A percentile compares a stretch with the other conserved stretches of the same genome.
Conservation (phyloP, 2,797 vertebrate genomes). For the Sebastes vulpes region DNA sequence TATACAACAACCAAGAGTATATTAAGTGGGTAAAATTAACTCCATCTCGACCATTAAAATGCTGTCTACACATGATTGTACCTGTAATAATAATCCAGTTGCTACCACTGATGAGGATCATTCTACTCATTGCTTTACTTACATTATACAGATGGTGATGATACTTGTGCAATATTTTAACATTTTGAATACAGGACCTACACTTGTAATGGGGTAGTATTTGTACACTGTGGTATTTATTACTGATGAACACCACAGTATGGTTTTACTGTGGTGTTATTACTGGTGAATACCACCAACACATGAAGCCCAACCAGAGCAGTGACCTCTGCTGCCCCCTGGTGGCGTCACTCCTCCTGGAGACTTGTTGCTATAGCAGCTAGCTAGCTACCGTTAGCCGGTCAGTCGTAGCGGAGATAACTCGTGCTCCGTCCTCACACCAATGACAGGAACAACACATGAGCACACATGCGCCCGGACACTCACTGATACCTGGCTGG, state of each 20-base stretch:
- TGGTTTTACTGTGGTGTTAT: background rate
- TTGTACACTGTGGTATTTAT: background rate
- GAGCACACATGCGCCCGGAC: slow-evolving; percentile 58
- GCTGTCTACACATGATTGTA: too few relatives aligned
- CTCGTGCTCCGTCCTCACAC: slow-evolving; percentile 65
- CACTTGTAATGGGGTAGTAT: background rate
- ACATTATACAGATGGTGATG: too few relatives aligned
- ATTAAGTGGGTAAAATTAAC: background rate
- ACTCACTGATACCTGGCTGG: slow-evolving; percentile 45
- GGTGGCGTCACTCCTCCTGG: background rate
- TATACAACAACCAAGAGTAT: background rate
- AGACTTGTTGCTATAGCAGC: slow-evolving; percentile 75
- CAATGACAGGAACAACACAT: slow-evolving; percentile 57
- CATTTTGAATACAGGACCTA: background rate
- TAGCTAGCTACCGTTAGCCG: slow-evolving; percentile 45
- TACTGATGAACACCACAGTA: too few relatives aligned
- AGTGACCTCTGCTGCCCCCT: slow-evolving; percentile 45
- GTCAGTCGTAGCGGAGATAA: background rate
- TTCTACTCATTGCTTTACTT: too few relatives aligned
- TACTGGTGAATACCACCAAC: too few relatives aligned
- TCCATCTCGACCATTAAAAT: too few relatives aligned
- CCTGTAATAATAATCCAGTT: too few relatives aligned
- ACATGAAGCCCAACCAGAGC: background rate
- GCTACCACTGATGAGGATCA: too few relatives aligned
- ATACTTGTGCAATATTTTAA: background rate